Evolutionary conservation across 1,140 invertebrate genomes (phyloP).

Genomic region (Metaphire vulgaris): DNA sequence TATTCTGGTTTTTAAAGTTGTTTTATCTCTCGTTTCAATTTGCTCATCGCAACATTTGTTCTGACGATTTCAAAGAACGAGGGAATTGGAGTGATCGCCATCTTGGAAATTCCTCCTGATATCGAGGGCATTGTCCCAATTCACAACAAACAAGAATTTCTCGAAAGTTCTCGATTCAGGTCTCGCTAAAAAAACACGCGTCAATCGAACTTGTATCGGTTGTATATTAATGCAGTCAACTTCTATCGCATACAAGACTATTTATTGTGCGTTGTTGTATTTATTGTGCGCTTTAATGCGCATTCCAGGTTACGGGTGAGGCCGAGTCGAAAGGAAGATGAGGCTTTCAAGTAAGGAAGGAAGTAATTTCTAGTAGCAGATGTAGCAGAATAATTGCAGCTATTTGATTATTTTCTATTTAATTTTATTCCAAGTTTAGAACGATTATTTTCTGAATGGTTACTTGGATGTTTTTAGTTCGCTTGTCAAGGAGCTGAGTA

Average conservation of each 20-base stretch:
- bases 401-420: neutral
- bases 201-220: neutral
- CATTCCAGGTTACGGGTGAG: neutral
- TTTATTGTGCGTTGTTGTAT: neutral
- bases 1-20: too few relatives aligned
- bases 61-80: conserved; percentile 42
- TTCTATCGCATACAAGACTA: neutral
- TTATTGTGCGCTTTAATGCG: neutral
- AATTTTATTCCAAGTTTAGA: too few relatives aligned
- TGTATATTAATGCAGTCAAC: neutral
- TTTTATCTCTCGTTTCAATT: too few relatives aligned
- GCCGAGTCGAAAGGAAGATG: neutral
- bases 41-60: too few relatives aligned
- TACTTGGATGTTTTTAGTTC: conserved; percentile 43
- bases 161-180: conserved; percentile 44
- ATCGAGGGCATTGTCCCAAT: conserved; percentile 44
- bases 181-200: conserved; percentile 29
- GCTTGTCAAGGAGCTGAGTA: conserved; percentile 37
- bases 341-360: neutral
- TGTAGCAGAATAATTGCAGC: neutral
- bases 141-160: conserved; percentile 51
- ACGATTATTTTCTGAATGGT: too few relatives aligned
- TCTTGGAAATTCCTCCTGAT: conserved; percentile 36
- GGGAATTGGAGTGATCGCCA: conserved; percentile 45
- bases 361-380: neutral